Conservation (phyloP, 1,140 invertebrate genomes). For the Bombus vancouverensis region DNA sequence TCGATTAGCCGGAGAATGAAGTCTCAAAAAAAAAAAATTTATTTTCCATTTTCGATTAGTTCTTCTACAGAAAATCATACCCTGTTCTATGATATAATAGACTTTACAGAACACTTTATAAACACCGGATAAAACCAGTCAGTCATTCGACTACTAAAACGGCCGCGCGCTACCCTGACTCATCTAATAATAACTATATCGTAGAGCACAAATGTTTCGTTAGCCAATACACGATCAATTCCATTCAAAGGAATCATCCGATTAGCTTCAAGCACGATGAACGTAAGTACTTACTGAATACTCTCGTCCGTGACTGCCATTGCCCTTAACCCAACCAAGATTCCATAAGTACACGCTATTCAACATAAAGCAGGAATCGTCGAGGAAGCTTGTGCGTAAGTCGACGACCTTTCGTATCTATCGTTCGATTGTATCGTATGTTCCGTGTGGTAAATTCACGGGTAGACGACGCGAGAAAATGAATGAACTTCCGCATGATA, state of each 20-base stretch:
- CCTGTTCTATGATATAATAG: background rate
- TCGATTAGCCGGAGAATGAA: background rate
- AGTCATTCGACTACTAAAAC: background rate
- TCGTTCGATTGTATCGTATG: slow-evolving; percentile 7
- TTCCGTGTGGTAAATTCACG: slow-evolving; percentile 10
- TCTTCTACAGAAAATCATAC: background rate
- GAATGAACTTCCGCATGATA: slow-evolving; percentile 37
- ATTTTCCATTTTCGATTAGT: background rate
- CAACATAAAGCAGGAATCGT: slow-evolving; percentile 15
- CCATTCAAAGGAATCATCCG: background rate
- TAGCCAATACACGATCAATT: slow-evolving; percentile 1
- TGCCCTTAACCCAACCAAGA: background rate
- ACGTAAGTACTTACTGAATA: background rate
- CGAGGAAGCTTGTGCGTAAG: slow-evolving; percentile 1
- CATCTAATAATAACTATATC: background rate
- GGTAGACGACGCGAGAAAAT: slow-evolving; percentile 24
- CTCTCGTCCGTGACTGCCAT: background rate
- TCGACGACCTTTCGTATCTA: slow-evolving; percentile 5
- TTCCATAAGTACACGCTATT: slow-evolving; percentile 3
- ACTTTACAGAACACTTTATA: background rate
- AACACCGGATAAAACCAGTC: background rate
- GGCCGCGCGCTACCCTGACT: background rate
- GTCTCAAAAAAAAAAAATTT: background rate
- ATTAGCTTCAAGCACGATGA: background rate
- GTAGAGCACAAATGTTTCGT: background rate